These are phyloP conservation scores for Stegophylla sp. DNA, from an alignment of 2,888 invertebrate genomes.

Conservation along the genomic window DNA sequence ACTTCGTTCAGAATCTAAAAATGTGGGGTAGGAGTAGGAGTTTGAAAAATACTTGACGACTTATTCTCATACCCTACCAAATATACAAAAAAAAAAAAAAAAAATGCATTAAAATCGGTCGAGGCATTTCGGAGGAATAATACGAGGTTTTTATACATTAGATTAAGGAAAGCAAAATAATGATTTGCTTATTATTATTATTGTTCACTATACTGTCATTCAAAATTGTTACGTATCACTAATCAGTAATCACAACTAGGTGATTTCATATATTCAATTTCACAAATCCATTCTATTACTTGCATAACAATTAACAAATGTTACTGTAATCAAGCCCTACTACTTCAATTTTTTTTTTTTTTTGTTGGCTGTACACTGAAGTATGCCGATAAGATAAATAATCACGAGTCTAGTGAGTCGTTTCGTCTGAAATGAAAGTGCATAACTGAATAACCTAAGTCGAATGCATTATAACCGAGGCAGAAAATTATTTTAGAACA, in stretches of 20 bases:
- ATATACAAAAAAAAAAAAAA: too few species aligned
- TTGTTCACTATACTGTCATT: not conserved
- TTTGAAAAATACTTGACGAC: too few species aligned
- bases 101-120: too few species aligned
- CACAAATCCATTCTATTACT: not conserved
- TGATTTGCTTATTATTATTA: too few species aligned
- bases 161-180: not conserved
- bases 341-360: not conserved
- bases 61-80: too few species aligned
- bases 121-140: too few species aligned
- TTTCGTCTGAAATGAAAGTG: not conserved
- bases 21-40: too few species aligned
- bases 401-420: conserved; percentile 18
- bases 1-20: too few species aligned
- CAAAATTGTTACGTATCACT: not conserved
- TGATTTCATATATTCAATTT: not conserved
- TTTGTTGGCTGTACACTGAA: not conserved
- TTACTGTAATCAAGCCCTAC: not conserved
- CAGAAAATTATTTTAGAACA: too few species aligned
- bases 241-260: not conserved
- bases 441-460: too few species aligned
- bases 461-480: too few species aligned
- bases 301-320: not conserved
- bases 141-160: too few species aligned
- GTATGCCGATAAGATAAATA: conserved; percentile 9